Conservation (phyloP, 2,113 vertebrate genomes). For the Alosa alosa region DNA sequence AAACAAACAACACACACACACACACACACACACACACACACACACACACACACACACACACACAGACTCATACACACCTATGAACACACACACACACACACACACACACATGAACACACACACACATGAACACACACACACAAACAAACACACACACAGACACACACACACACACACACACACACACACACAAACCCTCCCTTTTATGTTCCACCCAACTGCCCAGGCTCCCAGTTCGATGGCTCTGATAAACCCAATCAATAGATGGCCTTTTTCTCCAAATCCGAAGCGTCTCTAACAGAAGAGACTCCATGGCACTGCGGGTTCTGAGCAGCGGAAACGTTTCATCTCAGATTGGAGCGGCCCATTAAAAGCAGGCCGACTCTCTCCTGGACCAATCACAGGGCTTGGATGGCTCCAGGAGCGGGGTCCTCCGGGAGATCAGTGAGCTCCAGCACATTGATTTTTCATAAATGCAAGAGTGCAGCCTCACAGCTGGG, state of each 20-base stretch:
- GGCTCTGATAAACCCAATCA: not conserved
- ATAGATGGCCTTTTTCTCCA: not conserved
- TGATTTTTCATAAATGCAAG: slow-evolving; percentile 13
- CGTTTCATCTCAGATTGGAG: not conserved
- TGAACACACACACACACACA: not conserved
- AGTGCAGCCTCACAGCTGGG: not conserved
- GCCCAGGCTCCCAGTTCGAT: not conserved
- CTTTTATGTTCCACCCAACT: slow-evolving; percentile 7
- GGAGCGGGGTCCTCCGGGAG: not conserved
- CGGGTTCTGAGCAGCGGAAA: not conserved
- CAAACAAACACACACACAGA: not conserved
- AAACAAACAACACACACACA: not conserved
- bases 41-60: not conserved
- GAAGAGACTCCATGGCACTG: not conserved
- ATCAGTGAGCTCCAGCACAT: not conserved
- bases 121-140: not conserved
- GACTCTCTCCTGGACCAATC: not conserved
- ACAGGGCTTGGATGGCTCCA: not conserved
- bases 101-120: not conserved
- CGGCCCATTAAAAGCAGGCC: not conserved
- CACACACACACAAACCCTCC: not conserved
- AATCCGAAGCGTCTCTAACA: not conserved
- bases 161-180: not conserved
- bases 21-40: not conserved
- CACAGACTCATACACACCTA: not conserved